Base-by-base conservation (phyloP, 2,113 vertebrate species). In the Podocnemis expansa region DNA sequence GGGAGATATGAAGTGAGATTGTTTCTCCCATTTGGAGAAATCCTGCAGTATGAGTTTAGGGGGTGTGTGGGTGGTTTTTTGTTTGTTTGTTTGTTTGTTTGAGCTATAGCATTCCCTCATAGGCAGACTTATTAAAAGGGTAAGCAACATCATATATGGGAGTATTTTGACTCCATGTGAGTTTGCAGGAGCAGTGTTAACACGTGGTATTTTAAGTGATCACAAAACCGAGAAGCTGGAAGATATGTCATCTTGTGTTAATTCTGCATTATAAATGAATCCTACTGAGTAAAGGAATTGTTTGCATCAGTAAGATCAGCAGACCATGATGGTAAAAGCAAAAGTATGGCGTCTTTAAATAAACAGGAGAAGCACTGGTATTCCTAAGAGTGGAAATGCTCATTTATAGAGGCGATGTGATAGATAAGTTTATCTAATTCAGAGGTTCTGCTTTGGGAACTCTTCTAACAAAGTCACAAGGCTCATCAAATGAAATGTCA, bases 101-200 rank as follows among this genome's bases (percentile, higher is more conserved):
- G 58, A 38, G 41, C 0, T 2, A 43, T 8, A 41, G 38, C 12
- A 41, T 41, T 75, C 10, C 22, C 38, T 25, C 21, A 43, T 25
- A 21, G 70, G 21, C 22, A 24, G 70, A 43, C n/a, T 75, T 38
- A 75, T 75, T n/a, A 41, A 8, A 73, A 38, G 19, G 21, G 0
- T 0, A 2, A 31, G 49, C 10, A 22, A 38, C 29, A 27, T 78
- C 10, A 0, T 5, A 29, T 3, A 0, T 29, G 84, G 34, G 16
- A 0, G 76, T 70, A 1, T 0, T 13, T 31, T 25, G 80, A 34
- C 54, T 12, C 49, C 54, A 5, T 24, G 4, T 3, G 38, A 6
- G 63, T 0, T 14, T 60, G 81, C 84, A 31, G 25, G 67, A 3
- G 47, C 5, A 2, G n/a, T 1, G 13, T 12, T 10, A 80, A 25